Conservation (phyloP, 2,113 vertebrate species). For the Menura novaehollandiae region DNA sequence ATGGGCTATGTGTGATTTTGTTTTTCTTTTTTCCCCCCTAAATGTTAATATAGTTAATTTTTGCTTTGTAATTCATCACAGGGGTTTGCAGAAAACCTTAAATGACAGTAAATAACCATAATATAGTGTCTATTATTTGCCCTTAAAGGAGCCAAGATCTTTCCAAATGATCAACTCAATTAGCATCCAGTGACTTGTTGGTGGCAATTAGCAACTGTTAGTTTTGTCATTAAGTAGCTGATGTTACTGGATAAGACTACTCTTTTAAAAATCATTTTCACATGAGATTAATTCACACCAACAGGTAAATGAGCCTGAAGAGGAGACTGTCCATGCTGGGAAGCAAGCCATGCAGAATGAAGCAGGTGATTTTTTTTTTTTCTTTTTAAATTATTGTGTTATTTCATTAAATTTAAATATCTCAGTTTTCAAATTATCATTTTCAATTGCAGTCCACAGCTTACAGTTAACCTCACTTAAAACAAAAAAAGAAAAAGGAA, state of each 20-base stretch:
- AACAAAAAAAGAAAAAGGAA: rapidly evolving
- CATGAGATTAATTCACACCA: neutral
- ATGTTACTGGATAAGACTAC: neutral
- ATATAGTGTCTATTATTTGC: neutral
- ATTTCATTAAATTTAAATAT: neutral
- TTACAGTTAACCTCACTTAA: neutral
- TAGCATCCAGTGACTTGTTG: neutral
- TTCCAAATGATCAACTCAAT: neutral
- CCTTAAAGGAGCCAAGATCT: neutral
- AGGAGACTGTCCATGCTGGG: neutral
- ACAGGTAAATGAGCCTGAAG: neutral
- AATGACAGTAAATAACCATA: neutral
- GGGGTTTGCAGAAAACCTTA: neutral
- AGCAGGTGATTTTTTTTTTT: neutral
- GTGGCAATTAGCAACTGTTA: neutral
- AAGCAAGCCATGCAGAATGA: neutral
- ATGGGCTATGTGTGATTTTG: rapidly evolving
- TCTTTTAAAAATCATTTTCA: neutral
- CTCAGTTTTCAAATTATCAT: neutral
- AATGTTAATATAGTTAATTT: neutral
- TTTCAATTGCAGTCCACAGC: neutral
- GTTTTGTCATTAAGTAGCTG: neutral
- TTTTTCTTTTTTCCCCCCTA: too few species aligned
- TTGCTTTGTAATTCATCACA: neutral
- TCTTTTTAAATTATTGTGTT: neutral